These are phyloP conservation scores for Athetis lepigone DNA, from an alignment of 2,888 invertebrate genomes.

Conservation along the genomic window DNA sequence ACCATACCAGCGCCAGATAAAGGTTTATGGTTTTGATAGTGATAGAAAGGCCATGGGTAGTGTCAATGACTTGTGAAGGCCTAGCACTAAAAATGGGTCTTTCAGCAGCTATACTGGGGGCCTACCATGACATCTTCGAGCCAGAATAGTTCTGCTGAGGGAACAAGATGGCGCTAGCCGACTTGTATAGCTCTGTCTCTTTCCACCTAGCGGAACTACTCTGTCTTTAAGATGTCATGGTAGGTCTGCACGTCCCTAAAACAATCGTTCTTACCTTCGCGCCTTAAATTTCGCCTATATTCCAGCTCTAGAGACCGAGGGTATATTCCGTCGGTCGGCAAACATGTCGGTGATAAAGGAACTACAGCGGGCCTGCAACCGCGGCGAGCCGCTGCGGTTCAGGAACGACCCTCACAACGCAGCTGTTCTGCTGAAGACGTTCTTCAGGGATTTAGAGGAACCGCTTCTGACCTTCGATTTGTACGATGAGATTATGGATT, in stretches of 20 bases:
- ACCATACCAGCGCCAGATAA: no score
- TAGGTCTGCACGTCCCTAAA: no score
- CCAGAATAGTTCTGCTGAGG: no score
- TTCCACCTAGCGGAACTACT: no score
- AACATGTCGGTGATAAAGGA: slow-evolving; percentile 95
- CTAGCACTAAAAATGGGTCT: neutral
- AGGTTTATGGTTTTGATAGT: no score
- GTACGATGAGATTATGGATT: slow-evolving; percentile 97
- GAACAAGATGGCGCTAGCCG: no score
- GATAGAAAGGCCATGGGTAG: neutral
- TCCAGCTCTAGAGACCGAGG: slow-evolving; percentile 95
- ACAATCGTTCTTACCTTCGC: no score
- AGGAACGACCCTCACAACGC: slow-evolving; percentile 96
- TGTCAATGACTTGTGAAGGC: neutral
- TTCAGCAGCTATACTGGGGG: no score
- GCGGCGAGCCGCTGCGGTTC: slow-evolving; percentile 95
- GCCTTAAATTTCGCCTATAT: neutral
- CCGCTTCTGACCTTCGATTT: slow-evolving; percentile 98
- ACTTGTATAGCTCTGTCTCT: no score
- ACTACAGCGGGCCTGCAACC: slow-evolving; percentile 96
- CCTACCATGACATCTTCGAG: no score
- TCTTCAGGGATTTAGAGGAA: slow-evolving; percentile 97
- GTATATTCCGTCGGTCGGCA: slow-evolving; percentile 98
- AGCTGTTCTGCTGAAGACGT: slow-evolving; percentile 98
- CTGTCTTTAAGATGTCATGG: no score